A percentile compares a stretch with the other conserved stretches of the same genome.
phyloP scores from a whole-genome alignment of 2,888 invertebrate species.

The Drosophila robusta region DNA sequence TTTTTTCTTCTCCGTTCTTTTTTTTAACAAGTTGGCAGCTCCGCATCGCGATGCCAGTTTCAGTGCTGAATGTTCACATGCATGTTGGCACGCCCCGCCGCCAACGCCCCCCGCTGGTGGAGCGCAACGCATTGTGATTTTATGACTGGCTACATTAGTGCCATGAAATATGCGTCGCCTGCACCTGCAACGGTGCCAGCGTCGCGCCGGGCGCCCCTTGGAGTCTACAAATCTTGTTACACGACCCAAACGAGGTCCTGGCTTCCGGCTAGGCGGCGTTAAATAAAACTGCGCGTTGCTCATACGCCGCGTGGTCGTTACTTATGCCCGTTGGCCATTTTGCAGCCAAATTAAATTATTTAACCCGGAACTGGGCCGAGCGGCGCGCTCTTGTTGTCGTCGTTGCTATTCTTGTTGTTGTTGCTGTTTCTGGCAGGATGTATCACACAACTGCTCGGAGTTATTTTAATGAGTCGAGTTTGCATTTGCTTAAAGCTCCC shows the following conservation, averaged over 20 bases:
- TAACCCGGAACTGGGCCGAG: slow-evolving; percentile 80
- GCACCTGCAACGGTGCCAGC: slow-evolving; percentile 44
- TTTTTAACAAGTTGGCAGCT: slow-evolving; percentile 57
- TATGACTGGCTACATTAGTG: slow-evolving; percentile 81
- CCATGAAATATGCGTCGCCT: slow-evolving; percentile 76
- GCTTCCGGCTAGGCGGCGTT: slow-evolving; percentile 76
- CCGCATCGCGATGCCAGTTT: slow-evolving; percentile 11
- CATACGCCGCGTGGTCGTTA: slow-evolving; percentile 75
- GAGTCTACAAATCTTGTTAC: slow-evolving; percentile 44
- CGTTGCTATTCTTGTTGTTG: slow-evolving; percentile 2
- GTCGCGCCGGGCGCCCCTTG: not conserved
- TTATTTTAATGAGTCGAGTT: slow-evolving; percentile 74
- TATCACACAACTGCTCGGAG: slow-evolving; percentile 73
- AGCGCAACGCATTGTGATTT: slow-evolving; percentile 73
- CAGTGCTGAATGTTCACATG: slow-evolving; percentile 65
- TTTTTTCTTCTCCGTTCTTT: slow-evolving; percentile 16
- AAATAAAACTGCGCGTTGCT: slow-evolving; percentile 79
- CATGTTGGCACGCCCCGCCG: slow-evolving; percentile 64
- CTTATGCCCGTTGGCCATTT: slow-evolving; percentile 81
- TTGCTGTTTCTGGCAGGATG: slow-evolving; percentile 53
- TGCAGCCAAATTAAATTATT: slow-evolving; percentile 77
- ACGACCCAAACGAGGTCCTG: slow-evolving; percentile 68
- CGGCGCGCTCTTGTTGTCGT: slow-evolving; percentile 18
- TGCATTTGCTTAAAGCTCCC: slow-evolving; percentile 63
- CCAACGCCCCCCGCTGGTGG: slow-evolving; percentile 19